Conservation (phyloP, 2,888 invertebrate genomes). For the Drosophila putrida region DNA sequence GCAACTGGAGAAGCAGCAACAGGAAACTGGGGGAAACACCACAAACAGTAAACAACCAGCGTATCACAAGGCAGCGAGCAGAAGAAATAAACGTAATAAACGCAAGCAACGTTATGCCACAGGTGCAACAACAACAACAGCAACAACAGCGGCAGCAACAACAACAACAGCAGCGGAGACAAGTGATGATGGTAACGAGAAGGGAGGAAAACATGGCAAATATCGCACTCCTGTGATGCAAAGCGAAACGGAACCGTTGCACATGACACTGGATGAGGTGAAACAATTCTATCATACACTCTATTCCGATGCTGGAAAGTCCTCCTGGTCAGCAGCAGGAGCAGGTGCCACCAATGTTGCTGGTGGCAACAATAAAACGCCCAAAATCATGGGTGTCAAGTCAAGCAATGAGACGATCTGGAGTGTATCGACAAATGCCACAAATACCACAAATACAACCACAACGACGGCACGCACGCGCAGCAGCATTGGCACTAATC, state of each 20-base stretch:
- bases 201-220: conserved; percentile 67
- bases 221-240: conserved; percentile 65
- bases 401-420: conserved; percentile 82
- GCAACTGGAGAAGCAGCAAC: conserved; percentile 26
- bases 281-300: conserved; percentile 93
- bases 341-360: background rate
- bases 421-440: conserved; percentile 78
- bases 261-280: conserved; percentile 94
- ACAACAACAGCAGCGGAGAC: conserved; percentile 45
- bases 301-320: conserved; percentile 87
- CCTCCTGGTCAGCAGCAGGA: conserved; percentile 33
- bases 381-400: conserved; percentile 70
- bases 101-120: conserved; percentile 78
- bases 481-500: conserved; percentile 59
- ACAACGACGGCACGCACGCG: conserved; percentile 76
- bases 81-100: conserved; percentile 83
- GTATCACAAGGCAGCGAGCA: conserved; percentile 68
- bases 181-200: conserved; percentile 73
- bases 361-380: conserved; percentile 1
- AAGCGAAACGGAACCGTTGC: conserved; percentile 88
- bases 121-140: conserved; percentile 14
- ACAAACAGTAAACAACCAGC: conserved; percentile 60
- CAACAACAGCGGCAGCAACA: conserved; percentile 1
- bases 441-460: conserved; percentile 66
- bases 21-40: conserved; percentile 18